Evolutionary conservation across 2,888 invertebrate genomes (phyloP), one percentile per base, ranked within the genome.

Genomic region (Plagodis dolabraria): DNA sequence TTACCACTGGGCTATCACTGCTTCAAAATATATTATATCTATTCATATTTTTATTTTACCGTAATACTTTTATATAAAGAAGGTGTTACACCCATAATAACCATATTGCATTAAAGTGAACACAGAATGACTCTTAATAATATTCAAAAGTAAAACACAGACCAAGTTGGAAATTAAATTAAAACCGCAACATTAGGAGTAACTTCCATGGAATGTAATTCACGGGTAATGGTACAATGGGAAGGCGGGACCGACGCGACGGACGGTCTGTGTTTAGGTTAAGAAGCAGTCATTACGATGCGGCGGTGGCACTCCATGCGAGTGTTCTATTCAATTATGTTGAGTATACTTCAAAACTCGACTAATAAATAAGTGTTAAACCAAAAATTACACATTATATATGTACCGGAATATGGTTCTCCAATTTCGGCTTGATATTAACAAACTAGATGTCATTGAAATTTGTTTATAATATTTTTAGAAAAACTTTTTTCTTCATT

Each of bases 151-250:
- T 10, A 40, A 38, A 7, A 38, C 22, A 36, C 36, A 42, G 7
- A 7, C 42, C 43, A 12, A 43, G 43, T 38, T 51, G 47, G n/a
- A 47, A 57, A 57, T 51, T 45, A 34, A 57, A 57, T 47, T 57
- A 57, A 57, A 57, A 42, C 51, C 50, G 5, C 45, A 35, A 4
- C n/a, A 38, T 46, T 45, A 51, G 10, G 33, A 40, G 57, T n/a
- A 45, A 48, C 44, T 53, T 57, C 34, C 43, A 44, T 38, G 52
- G 52, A 47, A 44, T 47, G 44, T 53, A 47, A 51, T 47, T 47
- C 10, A 38, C 7, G 10, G 11, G 47, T 38, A 44, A 43, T 22
- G 49, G 38, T 33, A 33, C 38, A n/a, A 11, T 7, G 33, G 49
- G 40, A 8, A 10, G 10, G 34, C 7, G 9, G 42, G 7, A 7